Evolutionary conservation across 2,888 invertebrate species (phyloP).

Genomic region (Habrosyne pyritoides): DNA sequence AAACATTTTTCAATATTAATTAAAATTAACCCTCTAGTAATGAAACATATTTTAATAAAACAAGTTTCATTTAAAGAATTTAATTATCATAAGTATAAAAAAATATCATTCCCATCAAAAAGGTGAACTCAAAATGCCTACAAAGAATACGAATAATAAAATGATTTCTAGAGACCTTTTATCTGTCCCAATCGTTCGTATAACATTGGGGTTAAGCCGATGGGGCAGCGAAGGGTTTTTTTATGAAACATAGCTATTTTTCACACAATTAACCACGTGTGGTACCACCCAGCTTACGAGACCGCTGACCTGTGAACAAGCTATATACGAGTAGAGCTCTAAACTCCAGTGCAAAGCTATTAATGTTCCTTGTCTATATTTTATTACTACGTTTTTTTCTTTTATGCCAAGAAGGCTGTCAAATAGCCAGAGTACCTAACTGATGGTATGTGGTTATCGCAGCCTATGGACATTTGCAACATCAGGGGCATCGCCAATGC

Average conservation of each 20-base stretch:
- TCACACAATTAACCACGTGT: background rate
- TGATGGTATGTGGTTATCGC: no score
- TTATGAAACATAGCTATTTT: constrained; percentile 1
- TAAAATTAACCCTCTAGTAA: no score
- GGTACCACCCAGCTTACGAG: background rate
- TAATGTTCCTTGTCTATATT: no score
- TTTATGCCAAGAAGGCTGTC: no score
- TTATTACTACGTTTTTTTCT: no score
- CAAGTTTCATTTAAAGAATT: no score
- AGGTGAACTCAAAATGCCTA: background rate
- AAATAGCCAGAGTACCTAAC: no score
- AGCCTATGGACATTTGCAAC: no score
- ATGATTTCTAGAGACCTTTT: background rate
- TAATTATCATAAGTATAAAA: no score
- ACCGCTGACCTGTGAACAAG: background rate
- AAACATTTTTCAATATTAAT: no score
- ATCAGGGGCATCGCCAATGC: no score
- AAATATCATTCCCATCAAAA: background rate
- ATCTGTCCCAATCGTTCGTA: background rate
- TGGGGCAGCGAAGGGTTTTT: background rate
- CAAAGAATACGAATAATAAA: background rate
- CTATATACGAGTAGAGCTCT: background rate
- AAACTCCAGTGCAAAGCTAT: background rate
- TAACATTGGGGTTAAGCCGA: constrained; percentile 1
- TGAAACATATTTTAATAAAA: no score